A percentile compares a stretch with the other conserved stretches of the same genome.
Conservation (phyloP, 53 echinoderm and acorn worm species). For the Holothuria leucospilota region DNA sequence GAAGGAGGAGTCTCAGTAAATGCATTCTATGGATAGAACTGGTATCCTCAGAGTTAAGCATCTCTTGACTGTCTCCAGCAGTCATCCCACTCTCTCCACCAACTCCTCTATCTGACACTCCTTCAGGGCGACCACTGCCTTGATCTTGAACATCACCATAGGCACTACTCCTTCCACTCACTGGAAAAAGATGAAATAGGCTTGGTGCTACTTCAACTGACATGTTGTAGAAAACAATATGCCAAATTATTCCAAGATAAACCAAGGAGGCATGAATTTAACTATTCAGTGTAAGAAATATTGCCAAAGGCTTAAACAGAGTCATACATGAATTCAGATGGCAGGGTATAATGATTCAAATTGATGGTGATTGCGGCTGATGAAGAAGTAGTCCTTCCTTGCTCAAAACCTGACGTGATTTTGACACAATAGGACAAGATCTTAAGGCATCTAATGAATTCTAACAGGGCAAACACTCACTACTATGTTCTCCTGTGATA, state of each 20-base stretch:
- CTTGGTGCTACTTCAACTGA: no score
- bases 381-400: no score
- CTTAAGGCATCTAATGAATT: not conserved
- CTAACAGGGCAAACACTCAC: slow-evolving; percentile 47
- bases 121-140: slow-evolving; percentile 66
- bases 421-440: not conserved
- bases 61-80: slow-evolving; percentile 53
- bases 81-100: slow-evolving; percentile 53
- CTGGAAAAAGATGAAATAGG: slow-evolving; percentile 20
- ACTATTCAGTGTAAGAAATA: no score
- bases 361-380: no score
- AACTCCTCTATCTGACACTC: slow-evolving; percentile 63
- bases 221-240: no score
- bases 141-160: slow-evolving; percentile 94
- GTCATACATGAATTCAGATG: no score
- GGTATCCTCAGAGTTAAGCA: slow-evolving; percentile 62
- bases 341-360: no score
- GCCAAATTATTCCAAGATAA: no score
- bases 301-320: no score
- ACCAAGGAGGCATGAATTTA: no score
- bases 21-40: slow-evolving; percentile 84
- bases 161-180: slow-evolving; percentile 97
- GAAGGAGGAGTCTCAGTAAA: slow-evolving; percentile 77
- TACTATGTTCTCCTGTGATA: slow-evolving; percentile 97
- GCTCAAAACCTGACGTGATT: not conserved